phyloP scores from a whole-genome alignment of 2,888 invertebrate species.

The Eristalis tenax region DNA sequence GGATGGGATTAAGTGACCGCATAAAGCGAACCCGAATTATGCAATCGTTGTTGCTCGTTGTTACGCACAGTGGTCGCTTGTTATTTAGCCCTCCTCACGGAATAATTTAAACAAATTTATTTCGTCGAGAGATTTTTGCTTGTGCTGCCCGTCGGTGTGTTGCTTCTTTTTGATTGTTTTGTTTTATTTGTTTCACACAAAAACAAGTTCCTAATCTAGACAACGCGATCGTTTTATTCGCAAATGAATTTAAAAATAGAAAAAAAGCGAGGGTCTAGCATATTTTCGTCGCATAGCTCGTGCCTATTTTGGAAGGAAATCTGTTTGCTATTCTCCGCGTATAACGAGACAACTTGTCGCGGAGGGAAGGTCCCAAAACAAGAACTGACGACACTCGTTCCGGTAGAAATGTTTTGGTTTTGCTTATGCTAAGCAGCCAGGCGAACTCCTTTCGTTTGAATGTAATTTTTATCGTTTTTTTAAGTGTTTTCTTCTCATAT shows the following conservation, averaged over 20 bases:
- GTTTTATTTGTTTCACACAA: background rate
- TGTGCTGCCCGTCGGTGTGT: background rate
- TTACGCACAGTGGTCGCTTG: constrained; percentile 39
- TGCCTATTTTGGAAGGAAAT: constrained; percentile 4
- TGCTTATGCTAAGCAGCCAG: constrained; percentile 15
- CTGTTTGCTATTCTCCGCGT: constrained; percentile 8
- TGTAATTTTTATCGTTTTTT: too few species aligned
- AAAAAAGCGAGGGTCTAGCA: background rate
- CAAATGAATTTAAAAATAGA: constrained; percentile 38
- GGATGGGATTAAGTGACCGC: constrained; percentile 22
- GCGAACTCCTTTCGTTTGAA: too few species aligned
- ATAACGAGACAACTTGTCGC: background rate
- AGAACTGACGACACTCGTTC: too few species aligned
- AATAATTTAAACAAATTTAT: background rate
- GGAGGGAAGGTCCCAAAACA: background rate
- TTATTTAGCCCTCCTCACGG: background rate
- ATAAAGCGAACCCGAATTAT: constrained; percentile 53
- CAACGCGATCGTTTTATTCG: constrained; percentile 3
- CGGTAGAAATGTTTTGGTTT: constrained; percentile 27
- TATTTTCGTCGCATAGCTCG: background rate
- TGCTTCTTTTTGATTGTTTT: background rate
- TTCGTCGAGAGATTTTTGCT: background rate
- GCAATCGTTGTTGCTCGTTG: constrained; percentile 35
- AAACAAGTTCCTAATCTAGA: constrained; percentile 52
- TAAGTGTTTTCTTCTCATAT: background rate